These are phyloP conservation scores for Aphaenogaster floridana DNA, from an alignment of 1,140 invertebrate species.

Conservation along the genomic window DNA sequence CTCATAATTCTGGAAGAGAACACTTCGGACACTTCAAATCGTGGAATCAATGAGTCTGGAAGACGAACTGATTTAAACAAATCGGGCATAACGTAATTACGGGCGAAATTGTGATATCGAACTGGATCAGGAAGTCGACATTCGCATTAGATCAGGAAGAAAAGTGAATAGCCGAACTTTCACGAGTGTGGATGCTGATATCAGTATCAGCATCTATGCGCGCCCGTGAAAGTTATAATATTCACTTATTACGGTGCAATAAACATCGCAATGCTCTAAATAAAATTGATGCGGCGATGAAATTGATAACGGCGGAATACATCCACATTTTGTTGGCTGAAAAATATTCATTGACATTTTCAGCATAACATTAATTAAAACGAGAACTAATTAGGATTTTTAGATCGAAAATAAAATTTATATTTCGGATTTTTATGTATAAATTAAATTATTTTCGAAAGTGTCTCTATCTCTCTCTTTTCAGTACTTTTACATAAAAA, in stretches of 20 bases:
- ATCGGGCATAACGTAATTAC: neutral
- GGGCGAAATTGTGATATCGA: neutral
- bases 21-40: neutral
- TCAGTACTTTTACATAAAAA: neutral
- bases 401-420: neutral
- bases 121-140: constrained; percentile 20
- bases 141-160: constrained; percentile 41
- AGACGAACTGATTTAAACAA: neutral
- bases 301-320: too few species aligned
- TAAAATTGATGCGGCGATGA: neutral
- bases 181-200: constrained; percentile 31
- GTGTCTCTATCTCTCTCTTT: neutral
- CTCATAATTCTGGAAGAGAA: neutral
- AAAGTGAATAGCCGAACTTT: constrained; percentile 53
- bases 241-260: neutral
- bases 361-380: neutral
- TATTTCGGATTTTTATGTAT: neutral
- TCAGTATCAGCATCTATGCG: neutral
- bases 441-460: neutral
- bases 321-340: neutral
- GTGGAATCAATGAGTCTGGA: neutral
- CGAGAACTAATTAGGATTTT: neutral
- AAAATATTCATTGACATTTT: neutral
- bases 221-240: constrained; percentile 37
- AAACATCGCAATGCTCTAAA: neutral